Evolutionary conservation across 2,888 invertebrate genomes (phyloP), one percentile per base, ranked within the genome.

Genomic region (Cyclophora albipunctata): DNA sequence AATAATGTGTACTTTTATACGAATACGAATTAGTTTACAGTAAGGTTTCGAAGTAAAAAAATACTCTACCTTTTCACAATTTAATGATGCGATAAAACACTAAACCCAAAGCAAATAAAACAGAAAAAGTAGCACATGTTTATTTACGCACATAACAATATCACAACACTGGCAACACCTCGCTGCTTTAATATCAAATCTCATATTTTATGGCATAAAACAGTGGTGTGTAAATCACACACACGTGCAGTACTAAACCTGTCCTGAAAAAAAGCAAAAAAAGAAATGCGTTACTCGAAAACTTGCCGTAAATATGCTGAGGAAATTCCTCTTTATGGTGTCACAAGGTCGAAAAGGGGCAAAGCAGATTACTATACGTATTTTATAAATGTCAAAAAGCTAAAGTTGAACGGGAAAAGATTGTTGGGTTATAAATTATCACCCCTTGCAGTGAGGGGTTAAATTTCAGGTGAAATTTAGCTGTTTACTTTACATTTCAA

Each of bases 201-300:
- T 57, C 54, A 59, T 46, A 62, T 37, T 37, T 37, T 37, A 37
- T 37, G 37, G 37, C 37, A 37, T 37, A 37, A 37, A 37, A 37
- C 37, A 37, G 37, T 34, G 3, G 34, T 34, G 6, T 34, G 20
- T 69, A 72, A 72, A 72, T 71, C 69, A 66, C 64, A 60, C 55
- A 75, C 70, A 67, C 71, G 72, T 67, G 65, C 67, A 63, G 62
- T 63, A 63, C 70, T 75, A 75, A 76, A 75, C 69, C 73, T 71
- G 47, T 40, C 51, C 46, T 35, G 54, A 52, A 58, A 51, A 52
- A 60, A 57, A 55, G 49, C 46, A 41, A 45, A 40, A 51, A 51
- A 50, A 54, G 54, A 58, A 47, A 43, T 50, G 47, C 53, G 48
- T 58, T 54, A 52, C 47, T 54, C 53, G 49, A 48, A 54, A 58